A percentile compares a stretch with the other conserved stretches of the same genome.
Conservation (phyloP, 2,113 vertebrate genomes). For the Ranitomeya variabilis region DNA sequence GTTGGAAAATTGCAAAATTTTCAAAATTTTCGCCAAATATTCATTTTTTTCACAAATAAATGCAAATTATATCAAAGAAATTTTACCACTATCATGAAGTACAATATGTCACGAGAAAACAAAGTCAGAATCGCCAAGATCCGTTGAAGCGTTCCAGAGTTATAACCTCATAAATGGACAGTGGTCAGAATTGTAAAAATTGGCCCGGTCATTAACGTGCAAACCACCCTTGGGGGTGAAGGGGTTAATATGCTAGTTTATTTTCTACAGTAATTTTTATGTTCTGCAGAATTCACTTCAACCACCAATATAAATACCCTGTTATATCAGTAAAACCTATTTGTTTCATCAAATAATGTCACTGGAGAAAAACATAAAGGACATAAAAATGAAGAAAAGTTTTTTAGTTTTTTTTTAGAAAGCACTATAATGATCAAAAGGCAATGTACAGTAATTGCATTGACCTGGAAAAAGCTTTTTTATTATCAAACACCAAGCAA, state of each 20-base stretch:
- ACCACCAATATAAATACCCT: background rate
- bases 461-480: conserved; percentile 45
- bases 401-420: conserved; percentile 41
- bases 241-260: background rate
- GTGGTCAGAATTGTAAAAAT: too few species aligned
- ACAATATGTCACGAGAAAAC: too few species aligned
- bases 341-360: conserved; percentile 36
- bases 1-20: too few species aligned
- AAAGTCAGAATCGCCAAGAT: too few species aligned
- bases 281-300: background rate
- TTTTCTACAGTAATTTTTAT: background rate
- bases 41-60: too few species aligned
- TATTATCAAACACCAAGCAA: conserved; percentile 43
- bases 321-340: conserved; percentile 22
- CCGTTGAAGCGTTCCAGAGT: too few species aligned
- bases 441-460: conserved; percentile 47
- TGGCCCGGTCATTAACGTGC: too few species aligned
- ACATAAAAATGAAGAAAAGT: conserved; percentile 35
- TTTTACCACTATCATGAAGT: too few species aligned
- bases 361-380: conserved; percentile 29
- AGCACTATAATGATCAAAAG: conserved; percentile 42
- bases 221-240: too few species aligned
- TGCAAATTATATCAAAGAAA: too few species aligned
- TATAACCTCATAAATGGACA: too few species aligned
- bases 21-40: too few species aligned